Evolutionary conservation across 2,888 invertebrate species (phyloP).

Genomic region (Chrysolina haemoptera): DNA sequence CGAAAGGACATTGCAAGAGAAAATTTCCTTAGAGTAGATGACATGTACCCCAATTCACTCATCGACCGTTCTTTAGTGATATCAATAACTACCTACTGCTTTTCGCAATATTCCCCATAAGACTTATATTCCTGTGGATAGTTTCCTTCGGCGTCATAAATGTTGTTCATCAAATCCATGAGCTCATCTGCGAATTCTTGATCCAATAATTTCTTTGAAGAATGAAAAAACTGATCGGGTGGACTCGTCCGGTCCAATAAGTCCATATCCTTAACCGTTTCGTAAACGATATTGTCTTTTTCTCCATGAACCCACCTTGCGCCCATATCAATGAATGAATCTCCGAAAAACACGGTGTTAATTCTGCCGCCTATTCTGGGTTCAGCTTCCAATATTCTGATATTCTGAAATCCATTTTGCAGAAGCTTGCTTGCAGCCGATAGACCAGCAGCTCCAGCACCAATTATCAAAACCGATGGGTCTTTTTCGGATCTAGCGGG

Average conservation of each 20-base stretch:
- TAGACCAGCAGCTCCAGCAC: constrained; percentile 57
- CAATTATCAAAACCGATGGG: constrained; percentile 39
- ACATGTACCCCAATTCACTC: too few species aligned
- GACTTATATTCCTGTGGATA: constrained; percentile 16
- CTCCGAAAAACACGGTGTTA: constrained; percentile 55
- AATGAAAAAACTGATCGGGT: constrained; percentile 39
- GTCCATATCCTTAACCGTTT: constrained; percentile 60
- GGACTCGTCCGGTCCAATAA: constrained; percentile 52
- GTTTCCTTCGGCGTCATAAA: constrained; percentile 4
- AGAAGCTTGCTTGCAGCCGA: constrained; percentile 72
- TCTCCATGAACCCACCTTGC: constrained; percentile 68
- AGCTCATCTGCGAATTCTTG: constrained; percentile 32
- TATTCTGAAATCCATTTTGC: constrained; percentile 68
- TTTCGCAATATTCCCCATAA: constrained; percentile 19
- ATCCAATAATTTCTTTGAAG: constrained; percentile 39
- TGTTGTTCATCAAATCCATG: constrained; percentile 1
- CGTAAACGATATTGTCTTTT: constrained; percentile 62
- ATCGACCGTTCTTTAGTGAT: too few species aligned
- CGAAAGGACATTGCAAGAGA: too few species aligned
- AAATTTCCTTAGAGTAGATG: too few species aligned
- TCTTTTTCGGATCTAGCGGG: constrained; percentile 40
- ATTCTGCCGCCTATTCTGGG: constrained; percentile 53
- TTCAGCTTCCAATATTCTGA: constrained; percentile 69
- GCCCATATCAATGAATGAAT: constrained; percentile 60
- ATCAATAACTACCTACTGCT: neutral